Base-by-base conservation (phyloP, 2,113 vertebrate genomes). In the Petromus typicus region DNA sequence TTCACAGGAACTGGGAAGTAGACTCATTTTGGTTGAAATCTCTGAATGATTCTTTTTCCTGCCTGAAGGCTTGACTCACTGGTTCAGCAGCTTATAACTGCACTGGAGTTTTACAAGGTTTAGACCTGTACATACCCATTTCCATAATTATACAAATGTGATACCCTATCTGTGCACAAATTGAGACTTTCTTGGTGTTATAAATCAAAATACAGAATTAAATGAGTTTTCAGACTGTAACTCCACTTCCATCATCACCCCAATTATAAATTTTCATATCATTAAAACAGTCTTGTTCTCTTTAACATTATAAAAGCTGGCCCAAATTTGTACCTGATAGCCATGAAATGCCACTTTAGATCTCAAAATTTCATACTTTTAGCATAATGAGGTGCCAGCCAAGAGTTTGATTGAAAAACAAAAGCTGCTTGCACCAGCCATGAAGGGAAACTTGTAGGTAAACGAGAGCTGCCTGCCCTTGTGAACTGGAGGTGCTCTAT, bases 361-460 rank as follows among this genome's bases (percentile, higher is more conserved):
- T 87, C n/a, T 90, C 43, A 9, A 57, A 61, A 75, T 84, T 22
- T 90, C 37, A 9, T 76, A 61, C 76, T 81, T 94, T 92, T 91
- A 79, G 90, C 63, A 56, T 79, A 88, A 71, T 43, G 63, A 94
- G 57, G 25, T 90, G 34, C 81, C 79, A 61, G 5, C 48, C 93
- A 86, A 85, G 86, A 91, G 73, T 96, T 61, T 78, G 13, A 90
- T 87, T 81, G 73, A 91, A 96, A 95, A 81, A 51, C 51, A 56
- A 76, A n/a, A 86, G 57, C n/a, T 84, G 9, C 45, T 86, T 54
- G 43, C 91, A 81, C 78, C 59, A 61, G 80, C 34, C 57, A 64
- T 64, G 40, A 83, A 97, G 86, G 82, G 71, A 86, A 37, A 96
- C 69, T 73, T 48, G 81, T 78, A 64, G 51, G 22, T 59, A 40